These are phyloP conservation scores for Caradrina kadenii DNA, from an alignment of 2,888 invertebrate species.

Conservation along the genomic window DNA sequence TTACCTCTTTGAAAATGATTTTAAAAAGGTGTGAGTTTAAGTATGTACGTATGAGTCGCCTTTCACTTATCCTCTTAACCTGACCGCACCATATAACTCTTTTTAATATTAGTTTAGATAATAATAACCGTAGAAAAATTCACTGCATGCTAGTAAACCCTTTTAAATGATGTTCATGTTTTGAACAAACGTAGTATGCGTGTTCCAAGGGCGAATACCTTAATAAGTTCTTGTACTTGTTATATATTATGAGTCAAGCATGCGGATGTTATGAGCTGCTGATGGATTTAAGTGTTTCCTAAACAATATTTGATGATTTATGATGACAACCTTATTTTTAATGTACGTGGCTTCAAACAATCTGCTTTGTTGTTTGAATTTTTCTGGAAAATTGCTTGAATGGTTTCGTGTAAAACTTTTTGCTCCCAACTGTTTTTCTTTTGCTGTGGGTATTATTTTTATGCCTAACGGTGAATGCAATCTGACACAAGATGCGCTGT, in stretches of 20 bases:
- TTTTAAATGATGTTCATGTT: slow-evolving; percentile 3
- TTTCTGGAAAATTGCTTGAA: background rate
- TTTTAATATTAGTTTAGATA: no score
- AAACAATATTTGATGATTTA: slow-evolving; percentile 35
- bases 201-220: slow-evolving; percentile 43
- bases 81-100: no score
- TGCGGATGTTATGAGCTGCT: slow-evolving; percentile 39
- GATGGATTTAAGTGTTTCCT: slow-evolving; percentile 28
- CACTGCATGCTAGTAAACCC: background rate
- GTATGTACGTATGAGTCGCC: no score
- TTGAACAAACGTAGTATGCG: slow-evolving; percentile 18
- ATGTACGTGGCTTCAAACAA: background rate
- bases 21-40: no score
- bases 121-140: background rate
- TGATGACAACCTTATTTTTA: background rate
- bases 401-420: background rate
- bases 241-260: slow-evolving; percentile 10
- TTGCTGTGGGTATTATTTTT: no score
- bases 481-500: no score
- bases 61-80: no score
- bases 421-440: no score
- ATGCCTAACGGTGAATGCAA: no score
- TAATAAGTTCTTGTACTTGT: slow-evolving; percentile 8
- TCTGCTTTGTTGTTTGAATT: background rate
- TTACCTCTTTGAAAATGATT: background rate